Percentiles rank a stretch among this genome's conserved stretches.
These are phyloP conservation scores for Gyrodactylus bullatarudis DNA, from an alignment of 1,140 invertebrate species.

Conservation along the genomic window DNA sequence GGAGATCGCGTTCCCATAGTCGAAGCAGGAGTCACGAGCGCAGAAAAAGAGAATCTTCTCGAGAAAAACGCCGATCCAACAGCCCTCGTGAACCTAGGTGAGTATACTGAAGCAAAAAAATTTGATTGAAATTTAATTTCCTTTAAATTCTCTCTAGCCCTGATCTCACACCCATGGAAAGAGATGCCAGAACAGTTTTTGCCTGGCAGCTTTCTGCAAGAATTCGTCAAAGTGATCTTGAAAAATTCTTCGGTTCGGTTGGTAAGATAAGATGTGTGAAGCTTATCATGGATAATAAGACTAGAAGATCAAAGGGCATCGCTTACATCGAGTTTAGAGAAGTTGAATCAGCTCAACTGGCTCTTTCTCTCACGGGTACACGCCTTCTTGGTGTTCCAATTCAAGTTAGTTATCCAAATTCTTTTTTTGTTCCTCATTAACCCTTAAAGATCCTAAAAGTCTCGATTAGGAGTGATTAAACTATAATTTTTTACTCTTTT, in stretches of 20 bases:
- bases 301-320: conserved; percentile 85
- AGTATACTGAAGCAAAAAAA: not conserved
- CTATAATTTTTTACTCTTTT: no score
- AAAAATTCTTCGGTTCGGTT: conserved; percentile 94
- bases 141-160: not conserved
- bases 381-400: conserved; percentile 31
- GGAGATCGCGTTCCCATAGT: not conserved
- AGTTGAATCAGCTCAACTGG: conserved; percentile 74
- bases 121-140: not conserved
- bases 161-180: conserved; percentile 9
- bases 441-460: no score
- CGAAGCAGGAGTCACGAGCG: not conserved
- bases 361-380: conserved; percentile 54
- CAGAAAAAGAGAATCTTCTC: not conserved
- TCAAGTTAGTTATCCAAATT: conserved; percentile 44
- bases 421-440: no score
- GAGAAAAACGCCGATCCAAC: not conserved
- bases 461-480: no score
- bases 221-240: conserved; percentile 66
- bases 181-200: conserved; percentile 86
- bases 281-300: conserved; percentile 94
- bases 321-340: conserved; percentile 96
- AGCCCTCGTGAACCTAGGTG: not conserved
- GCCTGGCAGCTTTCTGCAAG: conserved; percentile 44
- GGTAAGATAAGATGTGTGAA: conserved; percentile 79